These are phyloP conservation scores for Magallana nippona DNA, from an alignment of 2,888 invertebrate species.

Conservation along the genomic window DNA sequence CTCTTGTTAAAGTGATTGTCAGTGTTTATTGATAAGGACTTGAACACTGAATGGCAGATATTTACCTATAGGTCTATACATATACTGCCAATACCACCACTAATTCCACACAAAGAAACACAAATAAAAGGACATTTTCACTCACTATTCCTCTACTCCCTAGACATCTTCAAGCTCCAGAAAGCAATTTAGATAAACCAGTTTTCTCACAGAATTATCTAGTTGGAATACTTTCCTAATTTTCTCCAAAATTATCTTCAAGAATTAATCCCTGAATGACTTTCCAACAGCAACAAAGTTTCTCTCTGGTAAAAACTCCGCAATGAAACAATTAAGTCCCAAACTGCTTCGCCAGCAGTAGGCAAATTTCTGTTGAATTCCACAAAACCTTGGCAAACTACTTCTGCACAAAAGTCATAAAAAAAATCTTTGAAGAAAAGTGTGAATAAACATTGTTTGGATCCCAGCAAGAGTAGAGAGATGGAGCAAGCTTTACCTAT, in stretches of 20 bases:
- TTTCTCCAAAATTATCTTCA: slow-evolving; percentile 17
- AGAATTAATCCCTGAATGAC: not conserved
- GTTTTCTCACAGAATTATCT: slow-evolving; percentile 4
- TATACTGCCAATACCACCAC: not conserved
- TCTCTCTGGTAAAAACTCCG: not conserved
- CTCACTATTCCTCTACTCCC: not conserved
- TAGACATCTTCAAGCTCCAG: not conserved
- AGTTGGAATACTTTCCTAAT: not conserved
- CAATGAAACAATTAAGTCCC: not conserved
- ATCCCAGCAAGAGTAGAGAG: no score
- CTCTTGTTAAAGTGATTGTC: slow-evolving; percentile 12
- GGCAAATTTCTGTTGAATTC: not conserved
- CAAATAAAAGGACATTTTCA: not conserved
- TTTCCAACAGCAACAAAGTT: not conserved
- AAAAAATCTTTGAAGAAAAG: not conserved
- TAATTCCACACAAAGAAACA: not conserved
- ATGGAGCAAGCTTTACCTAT: no score
- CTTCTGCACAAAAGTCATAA: not conserved
- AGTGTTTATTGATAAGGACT: slow-evolving; percentile 1
- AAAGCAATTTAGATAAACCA: not conserved
- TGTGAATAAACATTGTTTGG: not conserved
- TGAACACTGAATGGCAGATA: slow-evolving; percentile 10
- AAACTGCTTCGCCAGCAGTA: no score
- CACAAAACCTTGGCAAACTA: slow-evolving; percentile 15
- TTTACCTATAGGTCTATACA: not conserved